These are phyloP conservation scores for Strix aluco DNA, from an alignment of 2,113 vertebrate genomes.

Conservation along the genomic window DNA sequence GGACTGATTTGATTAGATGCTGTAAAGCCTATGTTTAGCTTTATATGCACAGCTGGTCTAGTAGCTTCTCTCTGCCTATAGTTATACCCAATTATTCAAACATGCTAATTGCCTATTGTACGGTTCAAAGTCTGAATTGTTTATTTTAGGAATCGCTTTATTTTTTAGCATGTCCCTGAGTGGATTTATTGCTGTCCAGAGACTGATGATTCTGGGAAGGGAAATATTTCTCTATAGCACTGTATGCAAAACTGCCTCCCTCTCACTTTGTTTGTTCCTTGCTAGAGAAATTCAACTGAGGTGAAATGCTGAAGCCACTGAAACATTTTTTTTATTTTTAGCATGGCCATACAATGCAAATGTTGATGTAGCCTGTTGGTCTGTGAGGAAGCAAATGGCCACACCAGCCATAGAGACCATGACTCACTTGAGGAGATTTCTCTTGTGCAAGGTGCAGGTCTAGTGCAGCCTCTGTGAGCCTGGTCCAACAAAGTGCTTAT, in stretches of 20 bases:
- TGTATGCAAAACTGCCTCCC: not conserved
- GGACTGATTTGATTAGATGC: constrained; percentile 35
- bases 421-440: not conserved
- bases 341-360: not conserved
- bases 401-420: not conserved
- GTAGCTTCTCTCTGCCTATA: constrained; percentile 24
- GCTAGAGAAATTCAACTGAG: not conserved
- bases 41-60: constrained; percentile 34
- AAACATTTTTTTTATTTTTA: not conserved
- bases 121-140: not conserved
- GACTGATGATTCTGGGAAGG: not conserved
- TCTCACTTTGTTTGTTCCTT: not conserved
- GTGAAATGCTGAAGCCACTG: not conserved
- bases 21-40: constrained; percentile 4
- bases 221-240: not conserved
- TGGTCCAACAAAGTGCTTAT: not conserved
- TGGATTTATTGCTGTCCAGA: constrained; percentile 11
- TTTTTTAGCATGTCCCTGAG: not conserved
- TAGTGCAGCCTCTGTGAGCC: not conserved
- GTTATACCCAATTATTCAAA: constrained; percentile 51
- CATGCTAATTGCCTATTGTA: not conserved
- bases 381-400: not conserved
- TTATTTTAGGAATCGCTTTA: constrained; percentile 27
- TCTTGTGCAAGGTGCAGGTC: not conserved
- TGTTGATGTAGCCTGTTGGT: not conserved